These are phyloP conservation scores for Lophura nycthemera DNA, from an alignment of 2,113 vertebrate genomes.

Conservation along the genomic window DNA sequence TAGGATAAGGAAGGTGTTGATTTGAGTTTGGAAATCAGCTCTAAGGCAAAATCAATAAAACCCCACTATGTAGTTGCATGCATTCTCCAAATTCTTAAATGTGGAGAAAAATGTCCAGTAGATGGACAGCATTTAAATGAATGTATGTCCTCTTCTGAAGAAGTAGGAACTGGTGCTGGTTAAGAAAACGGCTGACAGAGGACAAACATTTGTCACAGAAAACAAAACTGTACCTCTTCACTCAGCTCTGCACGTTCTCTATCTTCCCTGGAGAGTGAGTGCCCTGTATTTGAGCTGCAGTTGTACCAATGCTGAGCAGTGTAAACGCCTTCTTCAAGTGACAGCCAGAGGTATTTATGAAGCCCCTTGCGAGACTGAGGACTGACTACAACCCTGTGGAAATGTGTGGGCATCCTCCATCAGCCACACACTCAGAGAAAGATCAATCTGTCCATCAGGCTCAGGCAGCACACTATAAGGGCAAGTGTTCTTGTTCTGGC, in stretches of 20 bases:
- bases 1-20: not conserved
- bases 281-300: not conserved
- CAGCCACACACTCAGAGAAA: not conserved
- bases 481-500: not conserved
- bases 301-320: not conserved
- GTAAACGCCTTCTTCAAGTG: not conserved
- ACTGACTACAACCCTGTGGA: not conserved
- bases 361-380: fast-evolving
- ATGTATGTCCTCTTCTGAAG: not conserved
- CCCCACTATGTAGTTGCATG: not conserved
- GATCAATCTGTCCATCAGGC: not conserved
- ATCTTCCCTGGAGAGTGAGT: not conserved
- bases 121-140: not conserved
- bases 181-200: not conserved
- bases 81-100: not conserved
- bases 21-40: not conserved
- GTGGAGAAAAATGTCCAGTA: not conserved
- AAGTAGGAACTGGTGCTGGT: fast-evolving
- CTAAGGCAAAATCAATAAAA: not conserved
- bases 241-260: not conserved
- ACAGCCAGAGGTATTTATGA: not conserved
- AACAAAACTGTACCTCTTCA: not conserved
- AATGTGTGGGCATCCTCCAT: not conserved
- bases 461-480: not conserved
- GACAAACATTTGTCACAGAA: not conserved